These are phyloP conservation scores for Piliocolobus tephrosceles DNA, from an alignment of 2,113 vertebrate genomes.

Conservation along the genomic window DNA sequence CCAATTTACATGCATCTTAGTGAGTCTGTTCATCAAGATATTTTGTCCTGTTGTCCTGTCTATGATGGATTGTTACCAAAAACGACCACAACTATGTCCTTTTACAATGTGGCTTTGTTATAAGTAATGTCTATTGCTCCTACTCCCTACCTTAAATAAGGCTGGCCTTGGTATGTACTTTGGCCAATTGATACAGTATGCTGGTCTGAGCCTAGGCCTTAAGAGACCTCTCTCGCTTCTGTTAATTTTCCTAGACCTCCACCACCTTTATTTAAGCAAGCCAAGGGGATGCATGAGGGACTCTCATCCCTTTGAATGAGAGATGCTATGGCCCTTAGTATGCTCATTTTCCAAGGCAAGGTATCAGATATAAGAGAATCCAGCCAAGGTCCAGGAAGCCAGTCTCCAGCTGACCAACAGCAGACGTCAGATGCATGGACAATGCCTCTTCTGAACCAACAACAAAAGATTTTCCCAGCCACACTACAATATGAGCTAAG, in stretches of 20 bases:
- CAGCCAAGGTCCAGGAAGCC: neutral
- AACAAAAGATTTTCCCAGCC: neutral
- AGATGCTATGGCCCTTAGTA: neutral
- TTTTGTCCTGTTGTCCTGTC: neutral
- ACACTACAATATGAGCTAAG: neutral
- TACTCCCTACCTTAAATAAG: neutral
- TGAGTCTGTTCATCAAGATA: neutral
- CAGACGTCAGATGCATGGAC: neutral
- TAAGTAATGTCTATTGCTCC: neutral
- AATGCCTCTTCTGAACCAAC: neutral
- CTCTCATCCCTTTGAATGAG: neutral
- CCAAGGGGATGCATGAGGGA: no score
- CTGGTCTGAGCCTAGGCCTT: neutral
- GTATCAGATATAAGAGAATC: neutral
- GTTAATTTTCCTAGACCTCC: neutral
- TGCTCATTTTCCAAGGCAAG: neutral
- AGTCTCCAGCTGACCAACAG: neutral
- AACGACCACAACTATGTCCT: neutral
- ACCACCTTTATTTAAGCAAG: neutral
- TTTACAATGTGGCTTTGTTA: neutral
- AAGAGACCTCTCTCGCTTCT: neutral
- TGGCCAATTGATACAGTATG: rapidly evolving
- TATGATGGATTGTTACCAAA: neutral
- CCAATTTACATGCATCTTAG: neutral
- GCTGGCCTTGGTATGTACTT: neutral